Base-by-base conservation (phyloP, 1,140 invertebrate genomes). In the Orussus abietinus region DNA sequence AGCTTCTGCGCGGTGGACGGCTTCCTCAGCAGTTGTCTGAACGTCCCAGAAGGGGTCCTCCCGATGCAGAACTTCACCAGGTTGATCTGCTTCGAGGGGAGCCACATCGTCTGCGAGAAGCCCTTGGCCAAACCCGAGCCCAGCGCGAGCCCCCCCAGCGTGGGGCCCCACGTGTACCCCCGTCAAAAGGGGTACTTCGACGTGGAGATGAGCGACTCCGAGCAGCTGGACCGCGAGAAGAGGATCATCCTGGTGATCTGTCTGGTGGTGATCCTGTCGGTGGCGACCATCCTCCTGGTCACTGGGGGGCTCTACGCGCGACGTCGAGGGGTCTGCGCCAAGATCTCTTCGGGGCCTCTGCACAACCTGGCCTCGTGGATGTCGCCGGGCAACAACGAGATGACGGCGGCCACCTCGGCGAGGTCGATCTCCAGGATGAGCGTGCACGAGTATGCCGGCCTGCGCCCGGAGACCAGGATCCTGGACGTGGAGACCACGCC, bases 1-100 rank as follows among this genome's bases (percentile, higher is more conserved):
- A 84, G 80, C 55, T 80, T 75, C 47, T 87, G 84, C 53, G 74
- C 75, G 9, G 74, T 83, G 0, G 76, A 80, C 47, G 63, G 74
- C 13, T 53, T 76, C 3, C 62, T 85, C 5, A 75, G 80, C 5
- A 67, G 65, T 15, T 86, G 84, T 59, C 81, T 83, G 50, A 79
- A 81, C 34, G 62, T 81, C 2, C 75, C 76, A 0, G 75, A 80
- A 48, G 80, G 80, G 31, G 78, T 80, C 38, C 75, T 84, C 51
- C 62, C 72, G 19, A 78, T 85, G 55, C 55, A 68, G 17, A 83
- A 84, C 38, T 86, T 80, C 57, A 77, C 77, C 0, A 69, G 75
- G 13, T 66, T 72, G 5, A 75, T 83, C 10, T 86, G 84, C 46
- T 68, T 64, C 9, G 60, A 74, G 14, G 59, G 72, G 9, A 59